phyloP scores from a whole-genome alignment of 1,140 invertebrate genomes.

The Chironomus tepperi region DNA sequence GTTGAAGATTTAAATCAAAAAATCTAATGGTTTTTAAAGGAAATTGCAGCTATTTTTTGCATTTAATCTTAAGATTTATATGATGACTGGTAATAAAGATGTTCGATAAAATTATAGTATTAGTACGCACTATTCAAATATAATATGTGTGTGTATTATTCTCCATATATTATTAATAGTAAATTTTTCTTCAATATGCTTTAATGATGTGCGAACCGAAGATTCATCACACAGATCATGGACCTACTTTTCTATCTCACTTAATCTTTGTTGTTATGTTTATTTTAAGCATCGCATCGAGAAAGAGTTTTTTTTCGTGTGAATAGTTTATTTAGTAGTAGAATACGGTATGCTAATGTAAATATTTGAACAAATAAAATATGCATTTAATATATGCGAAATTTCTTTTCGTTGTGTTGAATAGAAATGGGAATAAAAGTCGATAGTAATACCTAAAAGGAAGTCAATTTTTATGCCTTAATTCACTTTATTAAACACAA shows the following conservation, averaged over 20 bases:
- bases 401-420: too few relatives aligned
- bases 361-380: not conserved
- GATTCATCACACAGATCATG: conserved; percentile 17
- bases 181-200: not conserved
- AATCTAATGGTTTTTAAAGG: too few relatives aligned
- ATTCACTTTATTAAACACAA: too few relatives aligned
- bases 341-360: not conserved
- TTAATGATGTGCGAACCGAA: not conserved
- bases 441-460: too few relatives aligned
- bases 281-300: not conserved
- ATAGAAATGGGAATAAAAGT: too few relatives aligned
- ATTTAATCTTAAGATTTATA: too few relatives aligned
- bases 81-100: not conserved
- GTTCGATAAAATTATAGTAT: too few relatives aligned
- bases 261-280: not conserved
- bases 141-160: too few relatives aligned
- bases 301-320: not conserved
- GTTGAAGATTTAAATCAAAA: too few relatives aligned
- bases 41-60: too few relatives aligned
- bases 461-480: too few relatives aligned
- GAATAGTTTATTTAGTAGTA: not conserved
- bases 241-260: conserved; percentile 10
- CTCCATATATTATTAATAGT: not conserved
- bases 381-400: too few relatives aligned
- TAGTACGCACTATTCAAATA: not conserved